Evolutionary conservation across 2,113 vertebrate species (phyloP).

Genomic region (Serilophus lunatus): DNA sequence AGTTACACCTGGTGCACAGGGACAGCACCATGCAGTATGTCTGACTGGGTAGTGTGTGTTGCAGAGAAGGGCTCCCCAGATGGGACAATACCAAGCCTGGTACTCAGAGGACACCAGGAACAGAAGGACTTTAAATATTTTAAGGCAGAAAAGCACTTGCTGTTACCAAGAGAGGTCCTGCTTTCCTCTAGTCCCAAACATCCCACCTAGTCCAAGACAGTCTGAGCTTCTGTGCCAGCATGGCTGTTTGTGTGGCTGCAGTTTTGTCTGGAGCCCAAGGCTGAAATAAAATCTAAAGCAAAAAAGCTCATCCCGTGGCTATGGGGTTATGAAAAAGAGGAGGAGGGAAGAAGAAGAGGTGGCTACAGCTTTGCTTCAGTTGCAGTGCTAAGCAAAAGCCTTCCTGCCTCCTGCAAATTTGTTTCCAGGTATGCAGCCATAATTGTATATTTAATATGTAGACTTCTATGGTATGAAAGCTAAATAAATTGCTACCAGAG

Average conservation of each 20-base stretch:
- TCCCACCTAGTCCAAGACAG: neutral
- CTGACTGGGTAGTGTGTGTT: neutral
- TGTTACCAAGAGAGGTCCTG: neutral
- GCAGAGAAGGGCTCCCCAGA: neutral
- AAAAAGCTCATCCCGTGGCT: neutral
- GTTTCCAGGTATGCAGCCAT: neutral
- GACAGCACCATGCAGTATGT: accelerated
- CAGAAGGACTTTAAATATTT: neutral
- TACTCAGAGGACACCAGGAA: neutral
- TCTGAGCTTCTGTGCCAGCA: neutral
- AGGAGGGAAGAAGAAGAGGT: neutral
- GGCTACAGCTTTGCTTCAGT: neutral
- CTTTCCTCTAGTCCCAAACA: neutral
- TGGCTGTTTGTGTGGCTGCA: neutral
- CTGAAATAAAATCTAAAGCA: neutral
- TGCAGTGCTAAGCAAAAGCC: neutral
- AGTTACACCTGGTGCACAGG: neutral
- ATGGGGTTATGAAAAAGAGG: neutral
- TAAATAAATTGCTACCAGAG: neutral
- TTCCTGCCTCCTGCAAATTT: neutral
- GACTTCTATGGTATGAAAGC: neutral
- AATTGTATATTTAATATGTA: neutral
- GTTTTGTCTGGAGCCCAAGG: neutral
- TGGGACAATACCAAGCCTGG: neutral
- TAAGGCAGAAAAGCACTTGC: neutral